Evolutionary conservation across 53 echinoderm and acorn worm species (phyloP).

Genomic region (Luidia sarsii): DNA sequence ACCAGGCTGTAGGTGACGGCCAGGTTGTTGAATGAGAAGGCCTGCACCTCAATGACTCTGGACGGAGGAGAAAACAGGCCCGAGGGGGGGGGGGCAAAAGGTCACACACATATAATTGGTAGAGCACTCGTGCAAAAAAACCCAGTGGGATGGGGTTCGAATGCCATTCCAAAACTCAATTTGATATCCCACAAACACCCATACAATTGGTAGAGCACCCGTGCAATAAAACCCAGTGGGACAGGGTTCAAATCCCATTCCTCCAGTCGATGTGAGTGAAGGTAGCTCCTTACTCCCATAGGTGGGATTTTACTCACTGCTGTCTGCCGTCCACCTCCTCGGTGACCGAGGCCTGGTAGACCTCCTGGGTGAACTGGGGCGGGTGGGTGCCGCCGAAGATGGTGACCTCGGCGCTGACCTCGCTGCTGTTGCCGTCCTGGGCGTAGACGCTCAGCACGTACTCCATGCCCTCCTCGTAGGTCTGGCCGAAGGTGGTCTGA

Average conservation of each 20-base stretch:
- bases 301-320: constrained; percentile 50
- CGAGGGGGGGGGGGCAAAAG: too few relatives aligned
- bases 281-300: too few relatives aligned
- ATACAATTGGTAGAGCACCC: too few relatives aligned
- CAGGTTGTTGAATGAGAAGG: constrained; percentile 64
- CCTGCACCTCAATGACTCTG: constrained; percentile 59
- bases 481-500: constrained; percentile 32
- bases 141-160: too few relatives aligned
- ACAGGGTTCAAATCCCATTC: too few relatives aligned
- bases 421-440: constrained; percentile 47
- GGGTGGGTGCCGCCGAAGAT: constrained; percentile 79
- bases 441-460: constrained; percentile 87
- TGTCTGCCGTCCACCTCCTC: constrained; percentile 57
- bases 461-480: constrained; percentile 54
- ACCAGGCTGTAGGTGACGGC: constrained; percentile 25
- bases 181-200: too few relatives aligned
- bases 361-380: constrained; percentile 85
- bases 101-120: not conserved
- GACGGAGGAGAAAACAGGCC: too few relatives aligned
- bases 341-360: constrained; percentile 61
- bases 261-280: too few relatives aligned
- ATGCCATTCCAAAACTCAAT: too few relatives aligned
- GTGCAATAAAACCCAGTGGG: too few relatives aligned
- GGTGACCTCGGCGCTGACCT: constrained; percentile 43
- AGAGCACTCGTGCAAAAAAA: too few relatives aligned